Percentiles rank a stretch among this genome's conserved stretches.
phyloP scores from a whole-genome alignment of 2,113 vertebrate genomes.

The Phaethon lepturus region DNA sequence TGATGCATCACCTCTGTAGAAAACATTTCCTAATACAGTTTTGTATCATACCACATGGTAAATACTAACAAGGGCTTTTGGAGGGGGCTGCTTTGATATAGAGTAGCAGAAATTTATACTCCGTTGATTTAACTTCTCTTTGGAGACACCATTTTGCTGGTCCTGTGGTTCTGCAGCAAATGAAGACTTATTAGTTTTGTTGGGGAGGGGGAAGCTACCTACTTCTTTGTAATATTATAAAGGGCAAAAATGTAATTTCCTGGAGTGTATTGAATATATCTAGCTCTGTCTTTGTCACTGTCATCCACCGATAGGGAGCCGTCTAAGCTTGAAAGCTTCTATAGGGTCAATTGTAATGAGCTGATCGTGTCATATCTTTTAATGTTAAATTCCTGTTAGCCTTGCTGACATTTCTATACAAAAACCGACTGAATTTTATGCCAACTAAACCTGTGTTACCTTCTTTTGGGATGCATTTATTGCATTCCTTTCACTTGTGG shows the following conservation, averaged over 20 bases:
- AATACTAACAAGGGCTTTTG: background rate
- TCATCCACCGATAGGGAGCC: background rate
- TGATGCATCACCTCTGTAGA: background rate
- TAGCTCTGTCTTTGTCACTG: background rate
- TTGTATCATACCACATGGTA: background rate
- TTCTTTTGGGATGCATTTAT: background rate
- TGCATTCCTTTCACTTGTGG: background rate
- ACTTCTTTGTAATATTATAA: background rate
- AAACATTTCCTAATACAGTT: background rate
- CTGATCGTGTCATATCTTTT: background rate
- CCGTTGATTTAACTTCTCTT: background rate
- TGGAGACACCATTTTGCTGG: background rate
- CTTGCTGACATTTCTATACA: background rate
- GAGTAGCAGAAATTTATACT: background rate
- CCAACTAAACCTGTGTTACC: background rate
- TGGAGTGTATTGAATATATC: background rate
- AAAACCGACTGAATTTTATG: background rate
- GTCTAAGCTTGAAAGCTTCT: background rate
- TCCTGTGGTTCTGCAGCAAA: background rate
- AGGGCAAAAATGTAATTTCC: slow-evolving; percentile 29
- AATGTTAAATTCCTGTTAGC: background rate
- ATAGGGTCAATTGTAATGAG: background rate
- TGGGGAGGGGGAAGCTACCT: background rate
- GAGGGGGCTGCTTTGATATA: background rate
- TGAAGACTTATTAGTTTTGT: background rate